Conservation (phyloP, 2,113 vertebrate species). For the Microcebus jonahi region DNA sequence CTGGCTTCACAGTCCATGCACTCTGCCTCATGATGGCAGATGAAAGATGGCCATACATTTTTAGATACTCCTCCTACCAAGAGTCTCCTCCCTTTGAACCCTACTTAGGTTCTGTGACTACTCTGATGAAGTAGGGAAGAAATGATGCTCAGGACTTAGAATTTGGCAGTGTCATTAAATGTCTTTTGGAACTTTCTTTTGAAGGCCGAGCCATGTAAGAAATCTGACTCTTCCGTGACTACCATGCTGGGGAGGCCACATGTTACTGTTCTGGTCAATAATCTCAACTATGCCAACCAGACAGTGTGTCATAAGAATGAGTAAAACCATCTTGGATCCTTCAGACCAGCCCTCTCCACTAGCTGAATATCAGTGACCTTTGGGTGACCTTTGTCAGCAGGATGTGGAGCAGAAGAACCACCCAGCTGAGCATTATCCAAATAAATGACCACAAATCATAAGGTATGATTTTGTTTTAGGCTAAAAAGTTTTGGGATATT, state of each 20-base stretch:
- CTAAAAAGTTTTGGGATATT: background rate
- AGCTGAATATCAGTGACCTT: background rate
- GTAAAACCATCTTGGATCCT: background rate
- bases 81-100: background rate
- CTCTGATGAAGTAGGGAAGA: background rate
- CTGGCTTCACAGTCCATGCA: background rate
- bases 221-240: background rate
- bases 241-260: too few species aligned
- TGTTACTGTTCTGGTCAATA: background rate
- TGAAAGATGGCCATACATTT: background rate
- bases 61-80: background rate
- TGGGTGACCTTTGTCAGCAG: background rate
- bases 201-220: background rate
- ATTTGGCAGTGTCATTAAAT: background rate
- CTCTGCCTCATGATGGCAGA: background rate
- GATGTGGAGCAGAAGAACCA: background rate
- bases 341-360: background rate
- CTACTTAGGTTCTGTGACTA: background rate
- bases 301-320: background rate
- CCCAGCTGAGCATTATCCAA: background rate
- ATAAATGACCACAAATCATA: background rate
- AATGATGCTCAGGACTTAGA: background rate
- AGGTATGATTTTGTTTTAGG: background rate
- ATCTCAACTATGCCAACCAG: background rate
- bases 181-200: background rate